These are phyloP conservation scores for Brotula barbata DNA, from an alignment of 2,797 vertebrate species.

Conservation along the genomic window DNA sequence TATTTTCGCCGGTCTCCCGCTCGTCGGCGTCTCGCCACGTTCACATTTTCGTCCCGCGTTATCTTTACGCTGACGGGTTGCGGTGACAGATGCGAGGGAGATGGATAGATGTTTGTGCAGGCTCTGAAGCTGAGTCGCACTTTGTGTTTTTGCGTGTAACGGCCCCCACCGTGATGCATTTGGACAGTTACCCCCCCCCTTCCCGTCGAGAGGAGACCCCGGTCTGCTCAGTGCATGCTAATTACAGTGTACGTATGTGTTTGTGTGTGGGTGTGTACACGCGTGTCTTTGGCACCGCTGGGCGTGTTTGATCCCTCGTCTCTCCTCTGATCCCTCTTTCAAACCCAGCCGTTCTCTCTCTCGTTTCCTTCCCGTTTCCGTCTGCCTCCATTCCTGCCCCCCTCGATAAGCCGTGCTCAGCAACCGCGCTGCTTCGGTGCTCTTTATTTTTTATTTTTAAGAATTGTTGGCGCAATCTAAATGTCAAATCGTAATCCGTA, in stretches of 20 bases:
- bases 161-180: constrained; percentile 79
- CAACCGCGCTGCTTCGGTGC: constrained; percentile 31
- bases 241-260: constrained; percentile 47
- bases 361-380: constrained; percentile 57
- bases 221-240: constrained; percentile 75
- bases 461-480: constrained; percentile 26
- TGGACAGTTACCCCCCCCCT: constrained; percentile 72
- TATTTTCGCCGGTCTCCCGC: no score
- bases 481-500: constrained; percentile 41
- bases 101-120: constrained; percentile 74
- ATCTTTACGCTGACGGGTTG: constrained; percentile 44
- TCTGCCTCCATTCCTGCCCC: constrained; percentile 56
- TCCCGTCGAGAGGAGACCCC: constrained; percentile 70
- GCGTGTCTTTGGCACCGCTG: constrained; percentile 50
- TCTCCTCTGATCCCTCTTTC: constrained; percentile 51
- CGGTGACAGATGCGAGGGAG: constrained; percentile 41
- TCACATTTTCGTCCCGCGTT: constrained; percentile 53
- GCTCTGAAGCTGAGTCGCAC: constrained; percentile 78
- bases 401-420: constrained; percentile 52
- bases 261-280: constrained; percentile 8
- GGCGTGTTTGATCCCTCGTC: constrained; percentile 52
- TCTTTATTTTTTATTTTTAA: constrained; percentile 5
- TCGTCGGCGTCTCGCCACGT: constrained; percentile 14
- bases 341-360: constrained; percentile 44
- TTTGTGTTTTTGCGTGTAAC: constrained; percentile 77